Conservation (phyloP, 1,140 invertebrate species). For the Agraylea sexmaculata region DNA sequence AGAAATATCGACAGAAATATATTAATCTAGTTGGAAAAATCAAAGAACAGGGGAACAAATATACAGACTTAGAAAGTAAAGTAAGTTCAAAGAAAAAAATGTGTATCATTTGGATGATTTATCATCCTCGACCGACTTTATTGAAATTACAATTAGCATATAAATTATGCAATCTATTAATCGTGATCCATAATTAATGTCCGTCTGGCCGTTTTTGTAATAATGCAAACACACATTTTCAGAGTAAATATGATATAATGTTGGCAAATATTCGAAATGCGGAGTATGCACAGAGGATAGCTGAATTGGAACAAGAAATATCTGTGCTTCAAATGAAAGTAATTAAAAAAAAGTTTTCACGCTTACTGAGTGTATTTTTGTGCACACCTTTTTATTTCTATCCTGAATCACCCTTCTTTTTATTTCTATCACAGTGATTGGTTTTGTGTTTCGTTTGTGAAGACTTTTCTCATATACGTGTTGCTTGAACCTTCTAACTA, state of each 20-base stretch:
- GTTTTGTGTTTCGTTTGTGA: not conserved
- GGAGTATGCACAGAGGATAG: slow-evolving; percentile 84
- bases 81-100: slow-evolving; percentile 16
- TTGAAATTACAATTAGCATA: not conserved
- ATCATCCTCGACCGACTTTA: not conserved
- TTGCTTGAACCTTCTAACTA: not conserved
- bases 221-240: slow-evolving; percentile 21
- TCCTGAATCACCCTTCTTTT: not conserved
- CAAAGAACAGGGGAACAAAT: slow-evolving; percentile 77
- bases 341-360: slow-evolving; percentile 18
- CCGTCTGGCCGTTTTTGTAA: not conserved
- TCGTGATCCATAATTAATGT: not conserved
- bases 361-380: slow-evolving; percentile 3
- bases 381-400: too few species aligned
- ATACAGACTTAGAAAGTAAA: slow-evolving; percentile 78
- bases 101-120: not conserved
- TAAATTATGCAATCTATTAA: not conserved
- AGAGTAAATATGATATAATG: slow-evolving; percentile 89
- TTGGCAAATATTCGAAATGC: slow-evolving; percentile 88
- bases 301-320: slow-evolving; percentile 91
- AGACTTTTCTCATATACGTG: not conserved
- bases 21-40: slow-evolving; percentile 64
- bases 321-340: slow-evolving; percentile 88
- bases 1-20: slow-evolving; percentile 57
- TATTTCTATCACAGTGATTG: not conserved